Evolutionary conservation across 2,888 invertebrate genomes (phyloP), one percentile per base, ranked within the genome.

Genomic region (Salpingus planirostris): DNA sequence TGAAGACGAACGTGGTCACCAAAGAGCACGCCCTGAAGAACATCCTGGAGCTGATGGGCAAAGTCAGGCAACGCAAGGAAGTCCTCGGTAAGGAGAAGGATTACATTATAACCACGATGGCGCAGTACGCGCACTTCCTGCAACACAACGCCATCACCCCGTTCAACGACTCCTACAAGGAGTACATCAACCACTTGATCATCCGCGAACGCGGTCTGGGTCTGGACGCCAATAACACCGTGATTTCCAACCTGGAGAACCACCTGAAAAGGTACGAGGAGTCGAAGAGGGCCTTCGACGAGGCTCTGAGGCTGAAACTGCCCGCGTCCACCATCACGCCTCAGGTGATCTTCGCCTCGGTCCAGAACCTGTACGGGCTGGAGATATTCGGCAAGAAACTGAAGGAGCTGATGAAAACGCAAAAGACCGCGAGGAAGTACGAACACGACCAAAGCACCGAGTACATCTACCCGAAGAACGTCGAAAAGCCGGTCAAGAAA

Each of bases 41-140:
- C 15, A 44, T 40, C n/a, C 24, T 39, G 33, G 35, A 38, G 24
- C 11, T 52, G 2, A 47, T 58, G 3, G 11, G 32, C 3, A 38
- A 48, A 24, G 43, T 57, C 8, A 32, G 38, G 25, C 11, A 22
- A 4, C 41, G 41, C 24, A 46, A 46, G 25, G 29, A 21, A 5
- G 44, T 49, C 31, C 29, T 52, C 1, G 48, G 57, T 18, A 22
- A 30, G 5, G 60, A 60, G 26, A 46, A 49, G 11, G 30, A 46
- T 6, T 34, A 29, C 2, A 55, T 61, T 26, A 38, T 50, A 1
- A 41, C 45, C 30, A 37, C 40, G 11, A 50, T 54, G 28, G 59
- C 60, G 2, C 52, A 49, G 28, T 61, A 59, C 42, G 55, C 59
- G 0, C 47, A 54, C 45, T 61, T 57, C 37, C 40, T 61, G 23